Evolutionary conservation across 2,797 vertebrate genomes (phyloP).

Genomic region (Emydoidea blandingii): DNA sequence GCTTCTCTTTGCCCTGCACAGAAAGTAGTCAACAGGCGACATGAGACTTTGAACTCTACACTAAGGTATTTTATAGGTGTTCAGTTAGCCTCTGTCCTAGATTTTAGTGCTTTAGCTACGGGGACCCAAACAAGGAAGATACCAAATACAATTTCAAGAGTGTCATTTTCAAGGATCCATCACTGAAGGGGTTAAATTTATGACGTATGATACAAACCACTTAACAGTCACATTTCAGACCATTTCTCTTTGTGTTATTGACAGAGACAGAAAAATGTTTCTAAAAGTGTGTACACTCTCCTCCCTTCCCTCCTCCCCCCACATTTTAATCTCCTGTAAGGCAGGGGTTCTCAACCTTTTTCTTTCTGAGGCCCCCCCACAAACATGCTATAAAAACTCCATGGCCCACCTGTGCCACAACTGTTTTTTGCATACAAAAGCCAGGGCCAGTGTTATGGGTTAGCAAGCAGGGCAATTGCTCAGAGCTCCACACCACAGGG

Average conservation of each 20-base stretch:
- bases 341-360: no score
- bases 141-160: background rate
- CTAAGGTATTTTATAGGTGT: background rate
- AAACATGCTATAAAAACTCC: no score
- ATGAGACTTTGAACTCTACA: background rate
- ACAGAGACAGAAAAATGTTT: background rate
- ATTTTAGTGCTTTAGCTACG: background rate
- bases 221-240: background rate
- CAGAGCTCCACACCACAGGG: no score
- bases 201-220: background rate
- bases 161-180: no score
- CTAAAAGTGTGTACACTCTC: background rate
- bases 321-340: background rate
- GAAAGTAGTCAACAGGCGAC: background rate
- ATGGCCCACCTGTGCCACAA: no score
- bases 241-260: background rate
- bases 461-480: no score
- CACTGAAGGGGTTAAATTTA: background rate
- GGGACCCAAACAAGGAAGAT: background rate
- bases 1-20: background rate
- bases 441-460: no score
- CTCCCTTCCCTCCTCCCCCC: no score
- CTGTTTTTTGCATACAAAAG: no score
- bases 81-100: background rate
- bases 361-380: no score